Evolutionary conservation across 2,113 vertebrate species (phyloP).

Genomic region (Mustelus asterias): DNA sequence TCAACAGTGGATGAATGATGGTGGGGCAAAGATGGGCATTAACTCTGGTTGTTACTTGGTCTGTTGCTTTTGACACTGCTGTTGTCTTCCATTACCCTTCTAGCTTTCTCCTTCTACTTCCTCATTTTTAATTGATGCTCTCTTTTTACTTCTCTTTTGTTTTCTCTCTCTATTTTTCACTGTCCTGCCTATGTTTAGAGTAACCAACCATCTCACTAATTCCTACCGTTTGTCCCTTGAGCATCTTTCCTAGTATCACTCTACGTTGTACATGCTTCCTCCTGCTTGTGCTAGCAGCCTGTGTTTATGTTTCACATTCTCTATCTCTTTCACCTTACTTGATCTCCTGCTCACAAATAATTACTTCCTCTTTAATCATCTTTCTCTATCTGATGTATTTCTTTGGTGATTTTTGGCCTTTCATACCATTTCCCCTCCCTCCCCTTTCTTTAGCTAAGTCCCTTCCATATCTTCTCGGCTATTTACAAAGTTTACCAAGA

Average conservation of each 20-base stretch:
- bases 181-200: neutral
- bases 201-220: neutral
- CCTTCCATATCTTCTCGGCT: neutral
- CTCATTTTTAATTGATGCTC: neutral
- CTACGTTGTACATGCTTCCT: neutral
- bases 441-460: neutral
- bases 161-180: neutral
- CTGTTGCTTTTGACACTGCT: neutral
- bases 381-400: neutral
- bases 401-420: neutral
- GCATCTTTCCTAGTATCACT: neutral
- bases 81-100: neutral
- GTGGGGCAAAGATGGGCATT: neutral
- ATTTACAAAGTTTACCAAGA: neutral
- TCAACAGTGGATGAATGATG: neutral
- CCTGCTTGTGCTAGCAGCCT: neutral
- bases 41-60: neutral
- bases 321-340: neutral
- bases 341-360: neutral
- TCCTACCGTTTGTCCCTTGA: neutral
- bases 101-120: neutral
- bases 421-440: neutral
- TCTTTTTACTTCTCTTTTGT: neutral
- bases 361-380: conserved; percentile 4
- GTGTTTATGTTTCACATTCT: neutral